Conservation (phyloP, 2,888 invertebrate genomes). For the Eupithecia vulgata region DNA sequence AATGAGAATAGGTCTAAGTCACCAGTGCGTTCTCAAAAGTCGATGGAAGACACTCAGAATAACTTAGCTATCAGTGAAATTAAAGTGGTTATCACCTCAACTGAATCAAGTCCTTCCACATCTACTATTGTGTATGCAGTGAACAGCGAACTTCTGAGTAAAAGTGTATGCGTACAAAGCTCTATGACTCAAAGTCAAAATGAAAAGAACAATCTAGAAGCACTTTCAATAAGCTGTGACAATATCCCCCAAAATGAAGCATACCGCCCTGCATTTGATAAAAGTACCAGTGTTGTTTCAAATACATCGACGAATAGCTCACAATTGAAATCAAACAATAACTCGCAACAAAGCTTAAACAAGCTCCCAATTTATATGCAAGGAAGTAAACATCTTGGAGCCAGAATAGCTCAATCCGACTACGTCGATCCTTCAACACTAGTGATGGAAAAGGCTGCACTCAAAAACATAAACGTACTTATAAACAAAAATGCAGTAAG, state of each 20-base stretch:
- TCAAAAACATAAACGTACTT: constrained; percentile 84
- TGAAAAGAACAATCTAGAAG: constrained; percentile 72
- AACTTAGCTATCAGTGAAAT: constrained; percentile 64
- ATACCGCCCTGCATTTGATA: constrained; percentile 63
- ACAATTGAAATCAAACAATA: constrained; percentile 70
- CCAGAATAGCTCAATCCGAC: constrained; percentile 94
- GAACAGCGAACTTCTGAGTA: constrained; percentile 67
- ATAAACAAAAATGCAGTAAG: constrained; percentile 85
- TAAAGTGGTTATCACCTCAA: constrained; percentile 73
- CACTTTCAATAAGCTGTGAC: constrained; percentile 73
- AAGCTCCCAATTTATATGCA: constrained; percentile 87
- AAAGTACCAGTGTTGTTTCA: constrained; percentile 70
- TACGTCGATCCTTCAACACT: constrained; percentile 92
- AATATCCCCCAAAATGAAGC: constrained; percentile 64
- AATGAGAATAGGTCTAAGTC: constrained; percentile 64
- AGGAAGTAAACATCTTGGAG: constrained; percentile 92
- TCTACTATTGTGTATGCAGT: constrained; percentile 59
- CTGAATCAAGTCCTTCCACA: constrained; percentile 65
- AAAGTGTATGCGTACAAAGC: constrained; percentile 71
- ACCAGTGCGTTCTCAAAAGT: constrained; percentile 45
- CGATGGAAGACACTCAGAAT: constrained; percentile 53
- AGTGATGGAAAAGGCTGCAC: constrained; percentile 74
- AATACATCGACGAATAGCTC: constrained; percentile 61
- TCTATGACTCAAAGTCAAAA: constrained; percentile 71
- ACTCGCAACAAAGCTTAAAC: constrained; percentile 72